Conservation (phyloP, 2,113 vertebrate species). For the Eudyptes chrysolophus region DNA sequence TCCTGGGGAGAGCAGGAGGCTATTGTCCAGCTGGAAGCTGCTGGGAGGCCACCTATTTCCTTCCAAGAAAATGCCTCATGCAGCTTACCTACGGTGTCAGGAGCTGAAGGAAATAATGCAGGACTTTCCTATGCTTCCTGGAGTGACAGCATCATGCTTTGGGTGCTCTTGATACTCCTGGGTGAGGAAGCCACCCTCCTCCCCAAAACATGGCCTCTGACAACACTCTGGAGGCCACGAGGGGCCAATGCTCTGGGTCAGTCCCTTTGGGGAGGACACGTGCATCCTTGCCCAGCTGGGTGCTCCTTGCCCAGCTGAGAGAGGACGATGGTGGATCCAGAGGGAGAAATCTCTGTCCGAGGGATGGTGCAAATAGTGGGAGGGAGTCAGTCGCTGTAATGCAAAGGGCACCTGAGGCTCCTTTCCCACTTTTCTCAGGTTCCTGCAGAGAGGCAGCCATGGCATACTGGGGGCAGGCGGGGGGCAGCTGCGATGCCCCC, state of each 20-base stretch:
- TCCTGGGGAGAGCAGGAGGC: not conserved
- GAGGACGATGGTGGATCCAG: not conserved
- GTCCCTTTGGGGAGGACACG: not conserved
- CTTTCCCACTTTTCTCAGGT: not conserved
- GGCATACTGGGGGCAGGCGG: accelerated
- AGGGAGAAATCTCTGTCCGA: not conserved
- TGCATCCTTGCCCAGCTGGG: not conserved
- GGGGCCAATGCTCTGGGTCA: accelerated
- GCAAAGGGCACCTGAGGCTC: not conserved
- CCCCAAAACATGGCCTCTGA: not conserved
- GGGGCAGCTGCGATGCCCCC: not conserved
- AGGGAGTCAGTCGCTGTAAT: not conserved
- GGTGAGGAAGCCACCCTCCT: not conserved
- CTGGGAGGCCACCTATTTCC: not conserved
- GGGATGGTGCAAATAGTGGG: accelerated
- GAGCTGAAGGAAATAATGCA: not conserved
- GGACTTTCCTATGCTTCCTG: not conserved
- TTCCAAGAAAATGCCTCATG: not conserved
- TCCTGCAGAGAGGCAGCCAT: not conserved
- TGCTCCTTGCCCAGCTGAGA: not conserved
- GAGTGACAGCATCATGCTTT: not conserved
- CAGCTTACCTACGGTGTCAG: not conserved
- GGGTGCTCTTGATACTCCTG: not conserved
- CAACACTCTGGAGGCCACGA: not conserved
- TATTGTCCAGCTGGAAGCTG: not conserved